phyloP scores from a whole-genome alignment of 2,888 invertebrate genomes.

The Heteromurus nitidus region DNA sequence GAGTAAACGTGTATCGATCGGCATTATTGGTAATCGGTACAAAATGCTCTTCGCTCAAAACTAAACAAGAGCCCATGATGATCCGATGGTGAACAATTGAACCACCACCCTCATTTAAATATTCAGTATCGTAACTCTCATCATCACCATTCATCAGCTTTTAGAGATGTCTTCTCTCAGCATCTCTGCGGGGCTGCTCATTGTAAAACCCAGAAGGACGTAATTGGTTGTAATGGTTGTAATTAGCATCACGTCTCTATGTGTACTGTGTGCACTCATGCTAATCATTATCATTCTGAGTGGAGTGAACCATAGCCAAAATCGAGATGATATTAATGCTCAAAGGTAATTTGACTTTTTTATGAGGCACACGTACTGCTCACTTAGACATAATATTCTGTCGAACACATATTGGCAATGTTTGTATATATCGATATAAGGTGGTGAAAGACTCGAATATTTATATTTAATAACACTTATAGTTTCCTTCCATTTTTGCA shows the following conservation, averaged over 20 bases:
- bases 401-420: no score
- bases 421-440: no score
- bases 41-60: no score
- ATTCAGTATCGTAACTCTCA: background rate
- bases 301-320: slow-evolving; percentile 49
- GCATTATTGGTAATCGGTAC: no score
- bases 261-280: slow-evolving; percentile 34
- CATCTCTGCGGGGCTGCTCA: slow-evolving; percentile 24
- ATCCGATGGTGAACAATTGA: background rate
- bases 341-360: slow-evolving; percentile 7
- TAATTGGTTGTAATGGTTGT: slow-evolving; percentile 57
- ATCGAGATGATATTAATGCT: slow-evolving; percentile 37
- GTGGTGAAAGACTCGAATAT: no score
- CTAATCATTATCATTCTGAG: slow-evolving; percentile 51
- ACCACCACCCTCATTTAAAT: slow-evolving; percentile 17
- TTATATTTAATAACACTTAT: no score
- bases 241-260: slow-evolving; percentile 63
- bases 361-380: background rate
- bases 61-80: no score
- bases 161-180: background rate
- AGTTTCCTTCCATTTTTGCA: no score
- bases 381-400: no score
- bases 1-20: no score
- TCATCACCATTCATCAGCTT: background rate
- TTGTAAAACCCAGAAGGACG: slow-evolving; percentile 42